Base-by-base conservation (phyloP, 2,113 vertebrate genomes). In the Caracal caracal region DNA sequence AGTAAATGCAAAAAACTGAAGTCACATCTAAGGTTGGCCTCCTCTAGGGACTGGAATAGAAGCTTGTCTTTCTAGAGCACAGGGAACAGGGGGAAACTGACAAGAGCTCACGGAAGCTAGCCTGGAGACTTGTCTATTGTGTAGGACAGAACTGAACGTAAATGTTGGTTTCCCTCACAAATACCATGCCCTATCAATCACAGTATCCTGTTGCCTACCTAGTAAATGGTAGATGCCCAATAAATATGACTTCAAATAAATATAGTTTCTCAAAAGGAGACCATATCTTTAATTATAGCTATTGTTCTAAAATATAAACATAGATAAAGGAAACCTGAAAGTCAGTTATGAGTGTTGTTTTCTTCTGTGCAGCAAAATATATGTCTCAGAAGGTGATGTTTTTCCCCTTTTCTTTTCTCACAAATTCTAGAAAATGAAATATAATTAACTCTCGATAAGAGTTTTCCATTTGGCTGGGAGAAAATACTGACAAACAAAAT, bases 401-500 rank as follows among this genome's bases (percentile, higher is more conserved):
- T 94, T 63, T 20, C 20, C 68, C 61, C 20, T 90, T 94, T 94
- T 81, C 53, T 96, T 96, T 92, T 76, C 86, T 87, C 66, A 90
- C 35, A 93, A 92, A 95, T 96, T 97, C 76, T 86, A 94, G 71
- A 93, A 96, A 97, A 84, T 90, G 81, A 93, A 96, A 95, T 94
- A 82, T 82, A 96, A 97, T 97, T 95, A 98, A 97, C 81, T 96
- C 80, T 96, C 15, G 0, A 93, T 97, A 95, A 97, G 92, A 95
- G n/a, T 97, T 98, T 97, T 97, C 92, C 92, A 80, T 97, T 97
- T 97, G 40, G 47, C 56, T 84, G 33, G 76, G 94, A 82, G 79
- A 95, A 97, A 98, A 97, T 78, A 92, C 71, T 97, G 90, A 87
- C 70, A 95, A 97, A 93, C n/a, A 95, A 97, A 96, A 97, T 93